These are phyloP conservation scores for Otolemur garnettii DNA, from an alignment of 2,113 vertebrate species.

Conservation along the genomic window DNA sequence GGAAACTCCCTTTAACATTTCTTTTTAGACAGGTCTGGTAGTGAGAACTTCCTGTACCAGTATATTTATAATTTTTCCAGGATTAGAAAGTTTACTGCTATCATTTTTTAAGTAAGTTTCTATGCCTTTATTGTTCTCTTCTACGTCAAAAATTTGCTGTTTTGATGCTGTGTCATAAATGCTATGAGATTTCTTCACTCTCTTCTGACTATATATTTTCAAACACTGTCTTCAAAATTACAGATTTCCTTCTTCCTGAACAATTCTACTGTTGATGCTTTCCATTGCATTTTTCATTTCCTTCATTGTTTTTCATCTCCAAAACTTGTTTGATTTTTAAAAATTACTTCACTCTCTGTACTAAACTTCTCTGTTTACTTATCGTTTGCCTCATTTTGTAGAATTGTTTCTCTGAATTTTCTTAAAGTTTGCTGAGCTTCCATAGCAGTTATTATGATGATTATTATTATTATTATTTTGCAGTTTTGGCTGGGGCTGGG, in stretches of 20 bases:
- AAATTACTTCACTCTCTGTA: not conserved
- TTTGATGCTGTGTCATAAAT: not conserved
- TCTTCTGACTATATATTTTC: not conserved
- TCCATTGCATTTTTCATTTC: not conserved
- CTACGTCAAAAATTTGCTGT: not conserved
- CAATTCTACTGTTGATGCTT: not conserved
- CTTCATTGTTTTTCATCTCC: not conserved
- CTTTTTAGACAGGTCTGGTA: not conserved
- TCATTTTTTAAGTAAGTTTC: not conserved
- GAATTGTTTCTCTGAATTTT: not conserved
- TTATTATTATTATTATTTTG: no score
- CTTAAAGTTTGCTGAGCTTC: no score
- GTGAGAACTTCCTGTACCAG: not conserved
- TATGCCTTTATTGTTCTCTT: not conserved
- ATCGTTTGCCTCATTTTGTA: not conserved
- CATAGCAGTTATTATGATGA: no score
- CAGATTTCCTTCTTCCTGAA: not conserved
- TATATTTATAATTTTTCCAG: not conserved
- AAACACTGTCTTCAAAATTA: not conserved
- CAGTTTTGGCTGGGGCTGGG: no score
- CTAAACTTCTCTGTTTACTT: not conserved
- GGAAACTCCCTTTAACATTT: not conserved
- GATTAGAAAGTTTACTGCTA: not conserved
- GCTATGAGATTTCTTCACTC: not conserved
- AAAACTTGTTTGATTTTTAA: not conserved